Percentiles rank a stretch among this genome's conserved stretches.
Conservation (phyloP, 2,113 vertebrate genomes). For the Mormyrus iriodes region DNA sequence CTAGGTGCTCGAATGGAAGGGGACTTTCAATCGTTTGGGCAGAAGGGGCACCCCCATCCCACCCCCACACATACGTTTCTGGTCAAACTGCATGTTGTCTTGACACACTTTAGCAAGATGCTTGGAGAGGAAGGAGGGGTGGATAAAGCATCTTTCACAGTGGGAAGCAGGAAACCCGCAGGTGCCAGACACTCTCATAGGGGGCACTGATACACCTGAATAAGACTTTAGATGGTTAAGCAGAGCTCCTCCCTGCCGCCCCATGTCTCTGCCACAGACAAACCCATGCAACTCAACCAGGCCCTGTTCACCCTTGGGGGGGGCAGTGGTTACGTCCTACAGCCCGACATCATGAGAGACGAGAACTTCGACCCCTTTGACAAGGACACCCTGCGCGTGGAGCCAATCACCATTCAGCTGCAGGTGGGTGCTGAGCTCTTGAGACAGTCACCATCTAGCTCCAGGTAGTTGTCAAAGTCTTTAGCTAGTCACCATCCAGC, state of each 20-base stretch:
- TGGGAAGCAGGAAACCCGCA: background rate
- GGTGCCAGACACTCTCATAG: background rate
- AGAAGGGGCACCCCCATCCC: background rate
- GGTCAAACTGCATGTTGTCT: background rate
- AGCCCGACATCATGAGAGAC: constrained; percentile 64
- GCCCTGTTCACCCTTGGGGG: constrained; percentile 60
- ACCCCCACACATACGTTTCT: background rate
- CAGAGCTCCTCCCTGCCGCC: background rate
- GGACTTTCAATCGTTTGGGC: background rate
- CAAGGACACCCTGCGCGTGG: constrained; percentile 58
- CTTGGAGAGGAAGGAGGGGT: background rate
- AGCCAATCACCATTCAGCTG: constrained; percentile 72
- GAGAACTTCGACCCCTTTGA: constrained; percentile 64
- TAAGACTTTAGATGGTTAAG: background rate
- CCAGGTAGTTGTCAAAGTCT: background rate
- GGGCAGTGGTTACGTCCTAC: constrained; percentile 57
- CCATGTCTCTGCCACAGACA: constrained; percentile 45
- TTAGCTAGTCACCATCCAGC: background rate
- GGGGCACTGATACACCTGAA: background rate
- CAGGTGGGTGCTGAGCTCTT: constrained; percentile 56
- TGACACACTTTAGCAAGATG: background rate
- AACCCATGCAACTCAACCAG: constrained; percentile 75
- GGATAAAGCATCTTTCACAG: background rate
- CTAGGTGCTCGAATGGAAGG: background rate
- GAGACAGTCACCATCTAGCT: background rate